These are phyloP conservation scores for Chydorus sphaericus DNA, from an alignment of 2,888 invertebrate genomes.

Conservation along the genomic window DNA sequence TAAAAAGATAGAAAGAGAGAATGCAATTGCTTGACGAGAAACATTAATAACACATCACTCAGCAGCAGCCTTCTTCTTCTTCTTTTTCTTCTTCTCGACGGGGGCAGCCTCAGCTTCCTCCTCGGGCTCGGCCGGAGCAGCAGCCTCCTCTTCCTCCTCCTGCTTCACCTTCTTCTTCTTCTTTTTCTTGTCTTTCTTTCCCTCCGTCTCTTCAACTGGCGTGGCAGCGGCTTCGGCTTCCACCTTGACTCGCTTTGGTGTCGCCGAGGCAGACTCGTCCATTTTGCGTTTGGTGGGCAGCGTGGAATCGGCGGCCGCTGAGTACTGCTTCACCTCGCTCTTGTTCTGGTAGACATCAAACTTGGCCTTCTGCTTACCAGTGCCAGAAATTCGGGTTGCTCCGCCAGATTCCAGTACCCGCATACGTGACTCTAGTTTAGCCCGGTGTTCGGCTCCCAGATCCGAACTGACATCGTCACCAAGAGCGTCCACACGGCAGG, in stretches of 20 bases:
- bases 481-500: conserved; percentile 86
- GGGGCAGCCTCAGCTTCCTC: conserved; percentile 12
- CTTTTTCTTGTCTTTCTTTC: conserved; percentile 17
- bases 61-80: conserved; percentile 16
- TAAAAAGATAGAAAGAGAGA: too few species aligned
- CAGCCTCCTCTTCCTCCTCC: neutral
- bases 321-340: conserved; percentile 68
- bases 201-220: conserved; percentile 7
- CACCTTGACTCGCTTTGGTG: conserved; percentile 19
- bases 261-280: conserved; percentile 23
- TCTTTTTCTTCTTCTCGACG: conserved; percentile 16
- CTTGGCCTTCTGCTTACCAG: conserved; percentile 72
- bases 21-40: too few species aligned
- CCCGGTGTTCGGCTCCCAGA: conserved; percentile 76
- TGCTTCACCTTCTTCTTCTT: conserved; percentile 17
- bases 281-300: conserved; percentile 44
- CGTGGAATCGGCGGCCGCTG: conserved; percentile 65
- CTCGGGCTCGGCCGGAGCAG: conserved; percentile 2
- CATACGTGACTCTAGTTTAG: conserved; percentile 67
- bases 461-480: conserved; percentile 53
- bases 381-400: conserved; percentile 68
- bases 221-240: conserved; percentile 13
- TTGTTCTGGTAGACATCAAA: conserved; percentile 85
- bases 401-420: conserved; percentile 66
- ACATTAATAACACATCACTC: too few species aligned